phyloP scores from a whole-genome alignment of 1,140 invertebrate species.

The Palaemon carinicauda region DNA sequence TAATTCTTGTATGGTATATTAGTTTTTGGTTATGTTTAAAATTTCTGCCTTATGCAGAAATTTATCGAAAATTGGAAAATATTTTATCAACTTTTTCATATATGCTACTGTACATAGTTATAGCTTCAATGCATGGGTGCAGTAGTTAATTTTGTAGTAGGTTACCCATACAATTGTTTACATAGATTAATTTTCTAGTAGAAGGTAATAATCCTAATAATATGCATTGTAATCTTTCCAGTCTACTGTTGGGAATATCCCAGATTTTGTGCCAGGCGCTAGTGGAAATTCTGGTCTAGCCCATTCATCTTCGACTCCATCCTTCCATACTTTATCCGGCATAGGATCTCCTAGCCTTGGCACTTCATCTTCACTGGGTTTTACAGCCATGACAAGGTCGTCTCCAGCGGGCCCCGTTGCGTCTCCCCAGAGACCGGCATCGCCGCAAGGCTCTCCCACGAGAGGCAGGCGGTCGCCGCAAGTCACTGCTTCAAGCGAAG shows the following conservation, averaged over 20 bases:
- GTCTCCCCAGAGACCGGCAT: conserved; percentile 42
- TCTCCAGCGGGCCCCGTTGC: conserved; percentile 37
- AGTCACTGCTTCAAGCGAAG: not conserved
- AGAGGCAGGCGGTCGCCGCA: conserved; percentile 34
- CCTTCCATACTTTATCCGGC: conserved; percentile 58
- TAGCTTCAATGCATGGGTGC: no score
- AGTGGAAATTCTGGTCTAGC: conserved; percentile 36
- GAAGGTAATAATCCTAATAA: not conserved
- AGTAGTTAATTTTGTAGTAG: not conserved
- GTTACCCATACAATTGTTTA: not conserved
- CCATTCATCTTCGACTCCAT: conserved; percentile 59
- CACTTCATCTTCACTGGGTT: conserved; percentile 38
- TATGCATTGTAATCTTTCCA: conserved; percentile 3
- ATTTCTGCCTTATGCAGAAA: no score
- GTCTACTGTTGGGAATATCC: conserved; percentile 40
- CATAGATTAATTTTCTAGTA: not conserved
- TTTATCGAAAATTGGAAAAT: no score
- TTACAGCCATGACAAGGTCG: conserved; percentile 41
- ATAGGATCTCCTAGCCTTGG: conserved; percentile 26
- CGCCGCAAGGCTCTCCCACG: conserved; percentile 49
- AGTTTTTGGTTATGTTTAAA: no score
- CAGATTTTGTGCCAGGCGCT: conserved; percentile 39
- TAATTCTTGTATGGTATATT: no score
- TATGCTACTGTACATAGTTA: no score
- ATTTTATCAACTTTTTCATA: no score